Base-by-base conservation (phyloP, 1,140 invertebrate genomes). In the Orussus abietinus region DNA sequence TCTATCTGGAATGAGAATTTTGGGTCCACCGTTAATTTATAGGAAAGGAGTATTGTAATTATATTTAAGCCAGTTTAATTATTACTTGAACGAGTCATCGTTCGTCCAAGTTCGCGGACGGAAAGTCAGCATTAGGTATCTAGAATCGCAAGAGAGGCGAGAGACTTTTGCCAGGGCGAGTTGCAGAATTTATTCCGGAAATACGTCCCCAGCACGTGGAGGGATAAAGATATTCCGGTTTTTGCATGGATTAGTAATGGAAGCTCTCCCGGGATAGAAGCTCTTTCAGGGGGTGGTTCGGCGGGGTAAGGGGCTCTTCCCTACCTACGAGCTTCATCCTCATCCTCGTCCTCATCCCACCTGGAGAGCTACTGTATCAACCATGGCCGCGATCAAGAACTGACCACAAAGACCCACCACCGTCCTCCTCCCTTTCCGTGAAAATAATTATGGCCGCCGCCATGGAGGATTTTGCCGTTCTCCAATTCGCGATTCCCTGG, bases 191-290 rank as follows among this genome's bases (percentile, higher is more conserved):
- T 70, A 70, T 72, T 68, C 66, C 62, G 66, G 64, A 70, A 70
- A 70, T 70, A 72, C 67, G 64, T 68, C 63, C 59, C 63, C 62
- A 59, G 63, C 58, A 64, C 60, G 56, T 61, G 59, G 59, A 66
- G 63, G 67, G 67, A 70, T 72, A 69, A 72, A 69, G 67, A 68
- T 72, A 70, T 70, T 72, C 67, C 63, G 67, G 64, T 70, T 72
- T 72, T 72, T 72, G 69, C 69, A 70, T 72, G 67, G 67, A 69
- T 70, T 72, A 70, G 69, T 70, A 72, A 70, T 69, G 63, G 64
- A 68, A 69, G 65, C 66, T 70, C 67, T 65, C 63, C 57, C 63
- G 66, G 66, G 64, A 66, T 68, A 55, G 64, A 63, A 66, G 67
- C 63, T 62, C 64, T 70, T 65, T 67, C 65, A 60, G 63, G 53